phyloP scores from a whole-genome alignment of 2,113 vertebrate genomes.

The Phainopepla nitens region DNA sequence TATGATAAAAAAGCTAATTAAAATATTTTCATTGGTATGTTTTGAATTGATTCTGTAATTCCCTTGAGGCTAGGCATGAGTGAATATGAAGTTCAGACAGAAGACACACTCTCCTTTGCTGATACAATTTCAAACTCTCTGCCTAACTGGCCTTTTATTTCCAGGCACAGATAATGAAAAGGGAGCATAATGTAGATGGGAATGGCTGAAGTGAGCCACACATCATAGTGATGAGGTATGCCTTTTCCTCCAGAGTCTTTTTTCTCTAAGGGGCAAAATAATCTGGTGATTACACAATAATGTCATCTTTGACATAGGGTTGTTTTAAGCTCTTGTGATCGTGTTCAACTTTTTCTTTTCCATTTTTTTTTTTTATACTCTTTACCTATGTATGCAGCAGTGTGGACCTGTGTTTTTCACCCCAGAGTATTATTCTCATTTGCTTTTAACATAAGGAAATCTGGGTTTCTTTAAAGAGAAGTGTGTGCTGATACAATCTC shows the following conservation, averaged over 20 bases:
- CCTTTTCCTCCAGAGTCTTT: neutral
- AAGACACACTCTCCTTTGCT: neutral
- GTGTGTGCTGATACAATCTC: slow-evolving; percentile 8
- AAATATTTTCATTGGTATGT: neutral
- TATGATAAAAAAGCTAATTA: neutral
- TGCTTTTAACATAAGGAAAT: neutral
- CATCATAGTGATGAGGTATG: neutral
- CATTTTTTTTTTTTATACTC: neutral
- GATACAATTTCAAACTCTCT: neutral
- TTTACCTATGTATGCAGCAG: neutral
- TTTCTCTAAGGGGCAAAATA: neutral
- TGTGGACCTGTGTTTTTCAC: neutral
- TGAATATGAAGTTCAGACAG: neutral
- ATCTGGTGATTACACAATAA: neutral
- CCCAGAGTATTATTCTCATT: neutral
- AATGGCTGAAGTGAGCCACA: neutral
- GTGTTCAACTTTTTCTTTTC: neutral
- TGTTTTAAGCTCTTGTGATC: neutral
- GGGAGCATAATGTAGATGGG: neutral
- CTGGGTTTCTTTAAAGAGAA: slow-evolving; percentile 19
- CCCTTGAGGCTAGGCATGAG: neutral
- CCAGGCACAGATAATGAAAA: neutral
- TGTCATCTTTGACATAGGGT: neutral
- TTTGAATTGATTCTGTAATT: neutral
- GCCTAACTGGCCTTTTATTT: neutral